phyloP scores from a whole-genome alignment of 2,888 invertebrate genomes.

The Sarcophaga rosellei region DNA sequence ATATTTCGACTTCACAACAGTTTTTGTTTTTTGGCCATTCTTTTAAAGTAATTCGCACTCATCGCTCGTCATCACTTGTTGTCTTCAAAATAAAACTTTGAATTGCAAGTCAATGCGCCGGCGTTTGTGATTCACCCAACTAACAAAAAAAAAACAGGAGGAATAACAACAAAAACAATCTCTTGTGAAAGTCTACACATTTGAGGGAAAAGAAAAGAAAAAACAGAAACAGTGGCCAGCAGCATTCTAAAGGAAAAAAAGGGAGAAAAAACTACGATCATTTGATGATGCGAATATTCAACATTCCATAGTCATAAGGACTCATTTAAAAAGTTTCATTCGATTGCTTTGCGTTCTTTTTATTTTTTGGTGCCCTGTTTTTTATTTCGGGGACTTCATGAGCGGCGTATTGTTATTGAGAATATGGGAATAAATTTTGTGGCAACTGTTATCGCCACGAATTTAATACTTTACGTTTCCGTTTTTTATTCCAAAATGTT shows the following conservation, averaged over 20 bases:
- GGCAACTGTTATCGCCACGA: conserved; percentile 42
- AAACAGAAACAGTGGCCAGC: conserved; percentile 25
- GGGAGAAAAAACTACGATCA: conserved; percentile 42
- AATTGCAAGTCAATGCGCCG: conserved; percentile 60
- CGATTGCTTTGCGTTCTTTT: not conserved
- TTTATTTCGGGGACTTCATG: conserved; percentile 14
- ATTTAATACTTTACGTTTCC: not conserved
- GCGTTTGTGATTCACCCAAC: conserved; percentile 55
- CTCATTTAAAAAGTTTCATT: conserved; percentile 53
- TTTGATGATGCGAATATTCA: conserved; percentile 68
- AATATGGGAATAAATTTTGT: conserved; percentile 56
- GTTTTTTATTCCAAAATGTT: not conserved
- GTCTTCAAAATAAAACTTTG: conserved; percentile 9
- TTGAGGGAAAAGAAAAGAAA: conserved; percentile 14
- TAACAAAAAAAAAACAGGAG: not conserved
- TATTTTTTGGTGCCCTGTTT: not conserved
- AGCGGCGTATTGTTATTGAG: not conserved
- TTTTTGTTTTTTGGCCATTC: conserved; percentile 16
- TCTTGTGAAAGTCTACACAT: conserved; percentile 61
- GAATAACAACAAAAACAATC: not conserved
- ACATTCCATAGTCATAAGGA: conserved; percentile 80
- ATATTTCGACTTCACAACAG: conserved; percentile 10
- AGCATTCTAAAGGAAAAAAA: conserved; percentile 60
- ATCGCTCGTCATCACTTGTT: conserved; percentile 36
- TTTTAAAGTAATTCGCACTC: conserved; percentile 11